A percentile compares a stretch with the other conserved stretches of the same genome.
These are phyloP conservation scores for Aphis craccivora DNA, from an alignment of 1,140 invertebrate genomes.

Conservation along the genomic window DNA sequence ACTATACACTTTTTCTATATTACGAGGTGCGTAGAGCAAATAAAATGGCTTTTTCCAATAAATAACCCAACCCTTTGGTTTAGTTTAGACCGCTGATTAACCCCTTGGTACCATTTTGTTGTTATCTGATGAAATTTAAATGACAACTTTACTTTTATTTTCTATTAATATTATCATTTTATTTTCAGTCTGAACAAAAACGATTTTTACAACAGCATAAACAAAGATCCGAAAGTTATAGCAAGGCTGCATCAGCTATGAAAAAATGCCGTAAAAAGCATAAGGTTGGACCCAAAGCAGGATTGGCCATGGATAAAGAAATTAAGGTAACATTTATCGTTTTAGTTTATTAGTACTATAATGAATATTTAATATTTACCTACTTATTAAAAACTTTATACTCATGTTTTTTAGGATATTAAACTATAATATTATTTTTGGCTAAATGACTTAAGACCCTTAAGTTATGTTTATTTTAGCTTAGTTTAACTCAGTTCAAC, in stretches of 20 bases:
- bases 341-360: background rate
- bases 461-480: background rate
- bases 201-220: constrained; percentile 89
- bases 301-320: constrained; percentile 85
- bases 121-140: constrained; percentile 36
- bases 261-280: constrained; percentile 88
- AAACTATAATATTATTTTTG: background rate
- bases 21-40: constrained; percentile 22
- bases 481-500: too few species aligned
- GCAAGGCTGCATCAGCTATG: constrained; percentile 86
- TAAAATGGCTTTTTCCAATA: constrained; percentile 30
- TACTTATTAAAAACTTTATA: constrained; percentile 19
- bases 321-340: constrained; percentile 73
- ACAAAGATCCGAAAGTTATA: constrained; percentile 84
- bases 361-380: background rate
- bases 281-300: constrained; percentile 76
- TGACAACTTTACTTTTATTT: background rate
- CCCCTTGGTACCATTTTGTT: constrained; percentile 37
- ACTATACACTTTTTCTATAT: background rate
- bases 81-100: constrained; percentile 37
- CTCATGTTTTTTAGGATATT: background rate
- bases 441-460: background rate
- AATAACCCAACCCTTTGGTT: constrained; percentile 36
- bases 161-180: constrained; percentile 52
- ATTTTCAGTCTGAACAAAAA: constrained; percentile 83